Evolutionary conservation across 2,888 invertebrate species (phyloP).

Genomic region (Periphyllus acericola): DNA sequence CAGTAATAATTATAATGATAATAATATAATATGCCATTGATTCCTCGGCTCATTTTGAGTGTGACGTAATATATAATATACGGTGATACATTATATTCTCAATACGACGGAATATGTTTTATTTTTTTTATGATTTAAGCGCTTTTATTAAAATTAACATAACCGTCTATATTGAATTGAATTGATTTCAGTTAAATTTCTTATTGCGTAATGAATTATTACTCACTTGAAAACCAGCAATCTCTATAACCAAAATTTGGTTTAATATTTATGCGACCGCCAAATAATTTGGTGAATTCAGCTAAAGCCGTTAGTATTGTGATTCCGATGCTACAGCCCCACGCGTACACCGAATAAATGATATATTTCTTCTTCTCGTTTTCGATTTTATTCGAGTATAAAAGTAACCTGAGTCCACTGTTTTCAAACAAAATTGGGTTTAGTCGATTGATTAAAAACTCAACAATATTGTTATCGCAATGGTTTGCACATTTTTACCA

Average conservation of each 20-base stretch:
- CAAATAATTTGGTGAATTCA: slow-evolving; percentile 63
- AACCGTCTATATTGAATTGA: too few relatives aligned
- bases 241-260: slow-evolving; percentile 64
- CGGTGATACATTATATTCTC: too few relatives aligned
- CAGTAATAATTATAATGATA: too few relatives aligned
- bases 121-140: too few relatives aligned
- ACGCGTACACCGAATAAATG: slow-evolving; percentile 65
- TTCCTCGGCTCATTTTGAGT: too few relatives aligned
- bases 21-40: too few relatives aligned
- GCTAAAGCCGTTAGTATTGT: slow-evolving; percentile 64
- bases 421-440: slow-evolving; percentile 38
- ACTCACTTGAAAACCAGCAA: slow-evolving; percentile 66
- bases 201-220: not conserved
- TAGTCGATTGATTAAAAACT: too few relatives aligned
- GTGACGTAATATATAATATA: too few relatives aligned
- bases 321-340: slow-evolving; percentile 64
- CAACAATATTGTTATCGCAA: not conserved
- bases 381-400: slow-evolving; percentile 63
- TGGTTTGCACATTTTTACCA: not conserved
- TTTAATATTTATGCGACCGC: slow-evolving; percentile 50
- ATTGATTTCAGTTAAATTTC: too few relatives aligned
- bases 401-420: slow-evolving; percentile 64
- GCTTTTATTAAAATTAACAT: too few relatives aligned
- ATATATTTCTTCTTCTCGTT: slow-evolving; percentile 64
- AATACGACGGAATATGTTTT: too few relatives aligned